phyloP scores from a whole-genome alignment of 2,113 vertebrate genomes.

The Piliocolobus tephrosceles region DNA sequence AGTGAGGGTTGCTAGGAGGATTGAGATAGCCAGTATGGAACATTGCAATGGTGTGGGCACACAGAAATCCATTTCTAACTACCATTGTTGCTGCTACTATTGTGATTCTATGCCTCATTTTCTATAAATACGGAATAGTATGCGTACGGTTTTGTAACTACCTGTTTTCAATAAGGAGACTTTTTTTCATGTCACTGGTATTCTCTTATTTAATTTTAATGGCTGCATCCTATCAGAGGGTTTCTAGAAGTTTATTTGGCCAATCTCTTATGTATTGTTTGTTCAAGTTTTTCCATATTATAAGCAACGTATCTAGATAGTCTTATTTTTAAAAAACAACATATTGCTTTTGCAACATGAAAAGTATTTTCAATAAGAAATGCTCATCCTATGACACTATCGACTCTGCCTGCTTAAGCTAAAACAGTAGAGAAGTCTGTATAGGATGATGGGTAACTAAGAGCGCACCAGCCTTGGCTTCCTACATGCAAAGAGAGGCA shows the following conservation, averaged over 20 bases:
- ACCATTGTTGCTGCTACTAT: background rate
- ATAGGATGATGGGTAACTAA: rapidly evolving
- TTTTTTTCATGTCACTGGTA: background rate
- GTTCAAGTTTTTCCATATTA: background rate
- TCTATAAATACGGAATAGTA: background rate
- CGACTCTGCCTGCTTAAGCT: background rate
- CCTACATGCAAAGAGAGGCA: background rate
- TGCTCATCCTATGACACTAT: background rate
- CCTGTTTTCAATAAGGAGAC: background rate
- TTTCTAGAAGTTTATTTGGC: background rate
- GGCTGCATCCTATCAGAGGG: background rate
- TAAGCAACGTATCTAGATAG: background rate
- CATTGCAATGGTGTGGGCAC: background rate
- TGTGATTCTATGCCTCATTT: background rate
- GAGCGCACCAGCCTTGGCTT: rapidly evolving
- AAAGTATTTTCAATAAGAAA: background rate
- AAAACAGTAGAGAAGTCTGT: too few relatives aligned
- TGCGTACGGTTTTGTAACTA: background rate
- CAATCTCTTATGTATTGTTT: background rate
- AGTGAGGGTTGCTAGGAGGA: background rate
- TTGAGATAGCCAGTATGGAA: background rate
- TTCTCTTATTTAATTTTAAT: background rate
- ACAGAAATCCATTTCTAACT: background rate
- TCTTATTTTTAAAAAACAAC: background rate
- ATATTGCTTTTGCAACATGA: background rate